Base-by-base conservation (phyloP, 1,140 invertebrate species). In the Lepidurus couesii region DNA sequence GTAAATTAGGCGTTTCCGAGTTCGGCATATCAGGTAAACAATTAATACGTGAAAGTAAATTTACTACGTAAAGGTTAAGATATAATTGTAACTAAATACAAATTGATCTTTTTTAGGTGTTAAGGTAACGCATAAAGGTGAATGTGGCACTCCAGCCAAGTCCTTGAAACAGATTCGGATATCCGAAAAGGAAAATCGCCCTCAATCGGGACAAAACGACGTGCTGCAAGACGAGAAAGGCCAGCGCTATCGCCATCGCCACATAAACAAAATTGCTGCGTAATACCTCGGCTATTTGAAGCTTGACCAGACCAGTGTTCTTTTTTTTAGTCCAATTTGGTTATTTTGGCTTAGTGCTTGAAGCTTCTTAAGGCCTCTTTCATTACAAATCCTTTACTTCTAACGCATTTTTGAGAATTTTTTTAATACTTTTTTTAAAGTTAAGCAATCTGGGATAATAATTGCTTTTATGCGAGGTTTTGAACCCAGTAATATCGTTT, bases 381-480 rank as follows among this genome's bases (percentile, higher is more conserved):
- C 10, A 79, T 11, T 21, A 73, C n/a, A 75, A 26, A n/a, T 45
- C 16, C 47, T 73, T 65, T 45, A 16, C 24, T 80, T 44, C 42
- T 44, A 24, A 7, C 13, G 75, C 73, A 11, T 16, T 43, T 42
- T 1, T 34, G 42, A 16, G n/a, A 10, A 24, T 13, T 24, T 7
- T n/a, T 45, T 76, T 74, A 5, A 21, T 7, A 7, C 0, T 78
- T 74, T 21, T 10, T 74, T 21, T 26, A 6, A 78, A 5, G 75
- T 16, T 75, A 75, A 80, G 2, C 26, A 47, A 10, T 13, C n/a
- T n/a, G 44, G 34, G 76, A 79, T 77, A 79, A 73, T 53, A 42
- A 11, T 74, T 78, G 11, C 34, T 34, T 21, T 65, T 65, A 2
- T 13, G 13, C 1, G 21, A 65, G 16, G 16, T 11, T 16, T 21